These are phyloP conservation scores for Sphecodes monilicornis DNA, from an alignment of 2,888 invertebrate genomes.

Conservation along the genomic window DNA sequence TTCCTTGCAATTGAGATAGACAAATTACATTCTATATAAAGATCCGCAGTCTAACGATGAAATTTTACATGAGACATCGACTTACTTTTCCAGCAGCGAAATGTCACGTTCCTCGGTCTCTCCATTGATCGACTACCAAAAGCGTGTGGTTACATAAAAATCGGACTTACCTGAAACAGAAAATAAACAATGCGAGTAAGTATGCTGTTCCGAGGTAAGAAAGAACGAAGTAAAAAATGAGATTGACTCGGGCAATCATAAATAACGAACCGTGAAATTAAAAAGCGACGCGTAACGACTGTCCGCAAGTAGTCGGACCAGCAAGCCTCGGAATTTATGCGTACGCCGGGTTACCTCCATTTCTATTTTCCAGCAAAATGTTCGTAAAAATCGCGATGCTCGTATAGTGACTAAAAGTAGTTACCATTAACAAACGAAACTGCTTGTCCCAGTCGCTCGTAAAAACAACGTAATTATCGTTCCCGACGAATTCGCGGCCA, in stretches of 20 bases:
- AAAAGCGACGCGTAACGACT: constrained; percentile 21
- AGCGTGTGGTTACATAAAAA: constrained; percentile 3
- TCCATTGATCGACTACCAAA: background rate
- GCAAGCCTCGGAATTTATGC: constrained; percentile 18
- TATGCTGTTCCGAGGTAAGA: background rate
- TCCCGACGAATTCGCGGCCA: constrained; percentile 53
- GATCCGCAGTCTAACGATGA: no score
- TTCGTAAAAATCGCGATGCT: constrained; percentile 21
- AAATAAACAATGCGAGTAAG: constrained; percentile 52
- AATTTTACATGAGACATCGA: background rate
- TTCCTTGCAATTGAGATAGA: background rate
- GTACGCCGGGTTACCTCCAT: background rate
- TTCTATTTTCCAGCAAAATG: constrained; percentile 15
- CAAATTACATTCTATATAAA: background rate
- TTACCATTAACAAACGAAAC: constrained; percentile 46
- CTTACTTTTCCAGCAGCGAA: constrained; percentile 40
- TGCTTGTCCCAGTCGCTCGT: constrained; percentile 31
- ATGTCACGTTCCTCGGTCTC: constrained; percentile 19
- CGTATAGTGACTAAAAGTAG: constrained; percentile 22
- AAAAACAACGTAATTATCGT: constrained; percentile 52
- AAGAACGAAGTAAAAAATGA: background rate
- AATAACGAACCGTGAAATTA: constrained; percentile 38
- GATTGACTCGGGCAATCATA: background rate
- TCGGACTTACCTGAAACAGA: constrained; percentile 65
- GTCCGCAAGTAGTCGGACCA: background rate